These are phyloP conservation scores for Acipenser transmontanus DNA, from an alignment of 2,797 vertebrate species.

Conservation along the genomic window DNA sequence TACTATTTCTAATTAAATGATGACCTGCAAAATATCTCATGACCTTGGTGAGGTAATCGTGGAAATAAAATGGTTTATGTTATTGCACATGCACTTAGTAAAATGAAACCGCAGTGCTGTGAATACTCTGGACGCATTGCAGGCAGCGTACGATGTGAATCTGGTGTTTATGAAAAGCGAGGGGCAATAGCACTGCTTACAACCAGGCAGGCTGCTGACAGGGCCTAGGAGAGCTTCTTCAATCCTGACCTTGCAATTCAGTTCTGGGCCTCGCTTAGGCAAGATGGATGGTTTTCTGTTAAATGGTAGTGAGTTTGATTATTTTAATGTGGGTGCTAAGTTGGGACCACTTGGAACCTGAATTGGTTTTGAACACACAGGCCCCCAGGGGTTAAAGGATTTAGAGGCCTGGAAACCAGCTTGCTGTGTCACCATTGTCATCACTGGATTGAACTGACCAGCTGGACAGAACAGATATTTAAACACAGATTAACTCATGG, in stretches of 20 bases:
- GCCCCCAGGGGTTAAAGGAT: no score
- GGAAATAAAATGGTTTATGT: constrained; percentile 70
- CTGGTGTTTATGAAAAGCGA: constrained; percentile 13
- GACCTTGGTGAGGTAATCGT: constrained; percentile 45
- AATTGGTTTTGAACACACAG: no score
- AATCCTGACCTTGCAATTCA: constrained; percentile 23
- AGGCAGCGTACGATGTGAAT: constrained; percentile 32
- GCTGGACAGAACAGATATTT: no score
- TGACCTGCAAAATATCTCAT: constrained; percentile 57
- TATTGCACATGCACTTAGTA: constrained; percentile 63
- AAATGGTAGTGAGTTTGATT: no score
- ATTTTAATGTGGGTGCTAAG: no score
- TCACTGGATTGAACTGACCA: no score
- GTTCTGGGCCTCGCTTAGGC: constrained; percentile 32
- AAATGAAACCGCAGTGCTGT: constrained; percentile 68
- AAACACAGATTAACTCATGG: no score
- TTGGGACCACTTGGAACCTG: no score
- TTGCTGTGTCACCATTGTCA: no score
- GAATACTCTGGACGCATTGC: constrained; percentile 46
- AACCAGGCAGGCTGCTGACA: constrained; percentile 13
- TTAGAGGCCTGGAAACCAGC: no score
- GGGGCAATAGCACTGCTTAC: constrained; percentile 23
- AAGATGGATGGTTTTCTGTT: no score
- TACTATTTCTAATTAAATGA: constrained; percentile 72
- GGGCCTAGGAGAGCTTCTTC: no score